Base-by-base conservation (phyloP, 2,888 invertebrate genomes). In the Elysia crispata region DNA sequence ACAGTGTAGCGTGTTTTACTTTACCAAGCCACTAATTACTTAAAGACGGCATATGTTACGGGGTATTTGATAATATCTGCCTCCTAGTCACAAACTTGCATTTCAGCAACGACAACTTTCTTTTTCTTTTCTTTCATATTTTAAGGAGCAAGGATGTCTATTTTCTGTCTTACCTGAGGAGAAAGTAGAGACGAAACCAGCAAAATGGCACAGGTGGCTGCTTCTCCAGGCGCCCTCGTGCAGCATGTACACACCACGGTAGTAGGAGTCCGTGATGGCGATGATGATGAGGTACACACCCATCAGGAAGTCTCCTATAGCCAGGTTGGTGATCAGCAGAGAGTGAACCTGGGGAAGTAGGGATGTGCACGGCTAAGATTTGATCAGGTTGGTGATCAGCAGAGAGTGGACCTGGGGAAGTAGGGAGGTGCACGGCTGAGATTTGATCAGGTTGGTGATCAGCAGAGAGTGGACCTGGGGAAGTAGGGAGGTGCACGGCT, bases 201-300 rank as follows among this genome's bases (percentile, higher is more conserved):
- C 90, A 76, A 90, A 87, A 76, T 88, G 86, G 83, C 91, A 91
- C 33, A 91, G 83, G 49, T 82, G 85, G 78, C 90, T 90, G 64
- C 86, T 82, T 13, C 90, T 85, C 91, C 91, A 91, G 54, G 82
- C 73, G 75, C 84, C 81, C 83, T 90, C 90, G 81, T 90, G 86
- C 15, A 88, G 79, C 69, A 89, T 90, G 84, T 93, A 93, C 49
- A 92, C 91, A 0, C 93, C 93, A 23, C 93, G 89, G 86, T 93
- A 91, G 81, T 89, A 86, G 8, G 87, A 83, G 84, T 91, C 91
- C 8, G 90, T 90, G n/a, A 86, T 84, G 25, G 91, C 91, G 25
- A 91, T 90, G 60, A 91, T 89, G 79, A 91, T 70, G 64, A 91
- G 84, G 85, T 91, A 91, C 1, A 89, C 85, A 1, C 91, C 91